Evolutionary conservation across 2,797 vertebrate genomes (phyloP).

Genomic region (Amniataba percoides): DNA sequence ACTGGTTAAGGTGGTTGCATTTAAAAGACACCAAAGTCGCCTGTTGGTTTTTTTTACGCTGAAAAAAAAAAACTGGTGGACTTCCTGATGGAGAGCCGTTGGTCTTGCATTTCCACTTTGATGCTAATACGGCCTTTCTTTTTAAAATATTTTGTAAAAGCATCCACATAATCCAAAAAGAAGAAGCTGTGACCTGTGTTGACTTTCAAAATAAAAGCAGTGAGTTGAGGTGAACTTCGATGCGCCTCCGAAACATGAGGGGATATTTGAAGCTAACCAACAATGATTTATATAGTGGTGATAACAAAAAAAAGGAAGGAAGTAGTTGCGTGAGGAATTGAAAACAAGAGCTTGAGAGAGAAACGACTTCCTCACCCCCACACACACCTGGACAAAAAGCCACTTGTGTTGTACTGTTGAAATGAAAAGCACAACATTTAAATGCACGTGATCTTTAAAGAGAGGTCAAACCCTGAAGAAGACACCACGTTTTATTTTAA

Average conservation of each 20-base stretch:
- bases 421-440: not conserved
- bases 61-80: no score
- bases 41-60: no score
- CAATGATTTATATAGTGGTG: not conserved
- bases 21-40: not conserved
- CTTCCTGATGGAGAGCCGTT: not conserved
- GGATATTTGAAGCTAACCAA: no score
- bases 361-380: not conserved
- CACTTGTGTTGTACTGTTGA: not conserved
- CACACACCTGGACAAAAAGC: not conserved
- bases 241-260: no score
- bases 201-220: no score
- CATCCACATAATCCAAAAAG: not conserved
- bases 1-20: no score
- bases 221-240: no score
- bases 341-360: not conserved
- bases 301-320: not conserved
- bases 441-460: not conserved
- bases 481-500: not conserved
- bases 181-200: not conserved
- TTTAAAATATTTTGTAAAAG: no score
- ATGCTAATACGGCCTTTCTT: no score
- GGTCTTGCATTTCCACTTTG: no score
- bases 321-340: not conserved
- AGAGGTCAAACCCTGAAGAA: fast-evolving